Evolutionary conservation across 2,888 invertebrate species (phyloP), one percentile per base, ranked within the genome.

Genomic region (Pseudoips prasinana): DNA sequence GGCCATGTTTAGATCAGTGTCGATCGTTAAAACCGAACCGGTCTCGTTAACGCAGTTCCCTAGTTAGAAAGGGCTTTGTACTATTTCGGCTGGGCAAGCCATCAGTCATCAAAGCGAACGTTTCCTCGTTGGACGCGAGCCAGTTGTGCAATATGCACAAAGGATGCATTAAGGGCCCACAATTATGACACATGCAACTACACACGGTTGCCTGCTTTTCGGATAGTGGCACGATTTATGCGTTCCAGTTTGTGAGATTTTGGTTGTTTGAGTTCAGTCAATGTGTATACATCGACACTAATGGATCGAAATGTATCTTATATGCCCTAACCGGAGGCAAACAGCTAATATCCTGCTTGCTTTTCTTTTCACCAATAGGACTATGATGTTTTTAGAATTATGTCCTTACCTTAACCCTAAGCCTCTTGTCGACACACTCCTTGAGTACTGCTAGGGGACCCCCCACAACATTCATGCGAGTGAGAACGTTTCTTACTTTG

Each of bases 361-460:
- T n/a, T n/a, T n/a, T n/a, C n/a, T n/a, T n/a, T n/a, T n/a, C n/a
- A n/a, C n/a, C n/a, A n/a, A n/a, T n/a, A n/a, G n/a, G n/a, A n/a
- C n/a, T n/a, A n/a, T n/a, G n/a, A n/a, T n/a, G n/a, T n/a, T n/a
- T n/a, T n/a, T n/a, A 14, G 14, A 14, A 3, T 14, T 2, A 14
- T 14, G 8, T 7, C 34, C 67, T 73, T 86, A 93, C 94, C 92
- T 92, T 93, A 10, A 94, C 83, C 63, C 91, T 84, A 1, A 90
- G 74, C 44, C 90, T 84, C 27, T 85, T 78, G 45, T 93, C 91
- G 60, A 92, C 91, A 58, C 91, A 94, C 8, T 89, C 88, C 45
- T 80, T 90, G 7, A 95, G 74, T n/a, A 90, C 70, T 1, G 81
- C 79, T 14, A 95, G 73, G 0, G 95, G 95, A 0, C 95, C 94